A percentile compares a stretch with the other conserved stretches of the same genome.
These are phyloP conservation scores for Stegodyphus dumicola DNA, from an alignment of 1,140 invertebrate species.

Conservation along the genomic window DNA sequence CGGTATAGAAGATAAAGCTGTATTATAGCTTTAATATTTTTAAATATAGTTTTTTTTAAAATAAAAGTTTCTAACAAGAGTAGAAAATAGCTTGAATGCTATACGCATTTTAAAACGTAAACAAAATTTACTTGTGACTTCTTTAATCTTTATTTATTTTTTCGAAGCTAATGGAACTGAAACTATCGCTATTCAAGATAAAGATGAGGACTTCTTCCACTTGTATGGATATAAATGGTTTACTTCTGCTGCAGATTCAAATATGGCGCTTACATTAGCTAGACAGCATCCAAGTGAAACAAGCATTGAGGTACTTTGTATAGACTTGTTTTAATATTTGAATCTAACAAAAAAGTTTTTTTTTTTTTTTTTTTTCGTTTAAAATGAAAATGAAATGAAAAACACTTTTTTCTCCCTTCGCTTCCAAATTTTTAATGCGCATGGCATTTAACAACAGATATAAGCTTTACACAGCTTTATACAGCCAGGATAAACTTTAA, in stretches of 20 bases:
- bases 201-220: slow-evolving; percentile 67
- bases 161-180: slow-evolving; percentile 71
- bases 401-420: too few relatives aligned
- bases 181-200: slow-evolving; percentile 70
- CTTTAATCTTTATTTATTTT: not conserved
- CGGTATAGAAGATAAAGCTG: too few relatives aligned
- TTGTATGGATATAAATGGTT: slow-evolving; percentile 76
- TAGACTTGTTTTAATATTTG: not conserved
- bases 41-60: too few relatives aligned
- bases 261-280: slow-evolving; percentile 74
- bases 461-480: too few relatives aligned
- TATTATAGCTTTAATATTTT: too few relatives aligned
- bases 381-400: not conserved
- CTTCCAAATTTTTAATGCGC: too few relatives aligned
- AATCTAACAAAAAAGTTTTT: too few relatives aligned
- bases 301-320: not conserved
- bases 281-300: slow-evolving; percentile 64
- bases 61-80: too few relatives aligned
- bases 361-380: not conserved
- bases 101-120: too few relatives aligned
- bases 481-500: too few relatives aligned
- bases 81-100: too few relatives aligned
- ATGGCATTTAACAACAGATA: too few relatives aligned
- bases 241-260: slow-evolving; percentile 74
- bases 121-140: not conserved